Base-by-base conservation (phyloP, 2,888 invertebrate species). In the Nomada ferruginata region DNA sequence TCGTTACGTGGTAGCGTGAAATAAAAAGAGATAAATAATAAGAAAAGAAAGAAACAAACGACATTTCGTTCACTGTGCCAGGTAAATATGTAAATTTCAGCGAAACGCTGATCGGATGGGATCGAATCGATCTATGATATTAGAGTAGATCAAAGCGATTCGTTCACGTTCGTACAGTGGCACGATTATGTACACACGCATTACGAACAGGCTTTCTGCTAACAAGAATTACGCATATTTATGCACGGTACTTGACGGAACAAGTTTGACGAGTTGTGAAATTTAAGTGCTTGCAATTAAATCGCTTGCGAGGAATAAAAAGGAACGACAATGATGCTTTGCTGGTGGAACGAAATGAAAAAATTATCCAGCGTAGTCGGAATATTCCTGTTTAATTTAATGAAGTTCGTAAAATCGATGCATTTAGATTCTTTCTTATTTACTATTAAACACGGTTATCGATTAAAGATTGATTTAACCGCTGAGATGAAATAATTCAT, bases 81-180 rank as follows among this genome's bases (percentile, higher is more conserved):
- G 84, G 80, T 83, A 76, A 80, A 52, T 75, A 77, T 63, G 23
- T 20, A n/a, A 29, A 72, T 68, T 60, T 66, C 53, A 61, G 61
- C 23, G 69, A 59, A 20, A 44, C 60, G 13, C 53, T 61, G 63
- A 71, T 64, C 74, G 64, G 71, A 20, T 53, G 78, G 11, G 70
- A 75, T 60, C 55, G 64, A 79, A 69, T 70, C 66, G 50, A 50
- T n/a, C 47, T 15, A 47, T 47, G 15, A 47, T 15, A 47, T 47
- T 47, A 47, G 15, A 44, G 13, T 29, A 18, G 50, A 66, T 60
- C 65, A 29, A 26, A 20, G 18, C 36, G 80, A 72, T 71, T 57
- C 79, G 29, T 42, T 81, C 64, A 11, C 74, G 50, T 79, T 42
- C 61, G 74, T 53, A 68, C 65, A 26, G 59, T 55, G 50, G 66